phyloP scores from a whole-genome alignment of 2,888 invertebrate genomes.

The Apomyelois bistriatella region DNA sequence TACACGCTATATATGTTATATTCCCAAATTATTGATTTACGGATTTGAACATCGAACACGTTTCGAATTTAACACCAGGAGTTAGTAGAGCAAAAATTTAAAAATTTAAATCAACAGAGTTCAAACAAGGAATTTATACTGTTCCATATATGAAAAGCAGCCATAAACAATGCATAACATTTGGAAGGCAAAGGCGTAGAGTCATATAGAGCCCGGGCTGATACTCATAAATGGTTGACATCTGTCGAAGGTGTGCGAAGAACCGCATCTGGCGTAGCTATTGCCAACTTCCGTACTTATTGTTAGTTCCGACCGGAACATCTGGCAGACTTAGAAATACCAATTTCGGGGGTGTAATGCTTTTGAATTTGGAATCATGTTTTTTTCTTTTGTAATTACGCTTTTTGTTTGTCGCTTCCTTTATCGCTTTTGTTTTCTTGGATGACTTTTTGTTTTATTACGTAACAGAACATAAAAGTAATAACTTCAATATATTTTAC shows the following conservation, averaged over 20 bases:
- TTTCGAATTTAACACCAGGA: no score
- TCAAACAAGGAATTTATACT: no score
- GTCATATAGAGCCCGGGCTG: background rate
- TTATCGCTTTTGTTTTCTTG: background rate
- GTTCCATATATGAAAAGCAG: background rate
- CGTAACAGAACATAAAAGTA: background rate
- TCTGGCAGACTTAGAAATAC: slow-evolving; percentile 13
- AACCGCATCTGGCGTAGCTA: slow-evolving; percentile 20
- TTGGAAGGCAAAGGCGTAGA: slow-evolving; percentile 3
- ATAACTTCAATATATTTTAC: no score
- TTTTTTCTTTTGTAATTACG: background rate
- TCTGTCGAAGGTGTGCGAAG: slow-evolving; percentile 11
- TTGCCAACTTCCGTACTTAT: slow-evolving; percentile 20
- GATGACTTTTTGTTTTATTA: background rate
- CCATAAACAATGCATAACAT: slow-evolving; percentile 10
- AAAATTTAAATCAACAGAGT: no score
- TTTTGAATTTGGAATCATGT: slow-evolving; percentile 1
- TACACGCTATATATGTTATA: no score
- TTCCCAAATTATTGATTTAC: no score
- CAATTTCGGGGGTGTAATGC: slow-evolving; percentile 1
- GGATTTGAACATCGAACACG: no score
- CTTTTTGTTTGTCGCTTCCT: slow-evolving; percentile 1
- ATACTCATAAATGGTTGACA: slow-evolving; percentile 9
- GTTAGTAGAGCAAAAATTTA: no score
- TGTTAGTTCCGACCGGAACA: slow-evolving; percentile 13